Evolutionary conservation across 2,797 vertebrate genomes (phyloP).

Genomic region (Hypotaenidia okinawae): DNA sequence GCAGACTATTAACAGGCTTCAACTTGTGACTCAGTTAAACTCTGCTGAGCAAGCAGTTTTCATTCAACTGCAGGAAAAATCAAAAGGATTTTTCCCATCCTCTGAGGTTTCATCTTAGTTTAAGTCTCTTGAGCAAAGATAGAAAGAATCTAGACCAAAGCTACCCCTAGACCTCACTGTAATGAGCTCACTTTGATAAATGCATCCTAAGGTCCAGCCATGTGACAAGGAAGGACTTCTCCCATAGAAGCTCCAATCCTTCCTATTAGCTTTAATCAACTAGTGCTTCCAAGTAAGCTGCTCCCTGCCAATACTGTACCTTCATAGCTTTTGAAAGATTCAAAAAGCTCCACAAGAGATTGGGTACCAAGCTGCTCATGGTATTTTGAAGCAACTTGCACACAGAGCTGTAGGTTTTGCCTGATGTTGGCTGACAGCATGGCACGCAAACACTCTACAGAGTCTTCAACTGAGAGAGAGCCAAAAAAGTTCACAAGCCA

Average conservation of each 20-base stretch:
- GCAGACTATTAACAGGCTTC: background rate
- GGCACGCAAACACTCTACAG: constrained; percentile 88
- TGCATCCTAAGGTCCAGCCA: background rate
- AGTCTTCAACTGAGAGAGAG: constrained; percentile 91
- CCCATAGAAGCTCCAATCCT: background rate
- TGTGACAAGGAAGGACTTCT: background rate
- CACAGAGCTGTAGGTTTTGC: constrained; percentile 91
- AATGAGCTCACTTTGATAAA: background rate
- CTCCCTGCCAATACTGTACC: constrained; percentile 76
- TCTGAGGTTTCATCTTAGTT: background rate
- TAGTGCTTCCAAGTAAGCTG: background rate
- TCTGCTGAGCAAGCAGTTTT: background rate
- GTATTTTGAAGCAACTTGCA: constrained; percentile 92
- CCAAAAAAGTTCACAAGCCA: constrained; percentile 95
- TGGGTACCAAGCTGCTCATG: constrained; percentile 91
- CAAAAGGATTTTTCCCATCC: background rate
- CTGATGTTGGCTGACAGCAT: constrained; percentile 91
- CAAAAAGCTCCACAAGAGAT: constrained; percentile 90
- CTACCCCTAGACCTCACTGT: background rate
- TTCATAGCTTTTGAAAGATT: constrained; percentile 94
- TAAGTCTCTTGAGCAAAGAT: too few species aligned
- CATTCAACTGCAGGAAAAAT: background rate
- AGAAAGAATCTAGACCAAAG: background rate
- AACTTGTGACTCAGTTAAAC: background rate
- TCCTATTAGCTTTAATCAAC: background rate